Evolutionary conservation across 1,140 invertebrate genomes (phyloP), one percentile per base, ranked within the genome.

Genomic region (Leptinotarsa undecemlineata): DNA sequence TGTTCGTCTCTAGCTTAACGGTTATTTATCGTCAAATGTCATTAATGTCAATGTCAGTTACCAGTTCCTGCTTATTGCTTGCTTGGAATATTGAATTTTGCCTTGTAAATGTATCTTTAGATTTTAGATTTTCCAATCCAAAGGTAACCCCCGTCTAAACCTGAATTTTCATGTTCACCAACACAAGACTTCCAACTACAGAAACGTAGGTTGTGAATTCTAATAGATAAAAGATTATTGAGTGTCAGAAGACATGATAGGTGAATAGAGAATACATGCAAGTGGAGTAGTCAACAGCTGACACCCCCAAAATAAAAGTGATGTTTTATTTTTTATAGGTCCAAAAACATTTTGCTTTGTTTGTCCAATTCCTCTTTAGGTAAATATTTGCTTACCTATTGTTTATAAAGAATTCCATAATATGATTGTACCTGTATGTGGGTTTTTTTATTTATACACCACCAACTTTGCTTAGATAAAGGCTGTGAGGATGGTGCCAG

Each of bases 401-500:
- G 15, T 57, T 57, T 57, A 19, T 19, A 19, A 57, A 19, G 13
- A 57, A 57, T 57, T 15, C n/a, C 5, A 57, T 57, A 8, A 42
- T 42, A 42, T 11, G 33, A 8, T 42, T 42, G 0, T 42, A 11
- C 33, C 33, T 57, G 51, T 17, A 57, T 57, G 73, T 62, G 57
- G 64, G 48, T 73, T 48, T 67, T 21, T 51, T 74, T 74, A 19
- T 74, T 74, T 68, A 74, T 74, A 67, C 8, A 17, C 61, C 47
- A 26, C 8, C 47, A 74, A 60, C 33, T 42, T 42, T 67, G 71
- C 67, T 75, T 76, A 42, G 33, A 42, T 42, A 42, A 57, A 19
- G 51, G 51, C 15, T 57, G n/a, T 57, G 67, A 91, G 90, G 86
- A 94, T 94, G 93, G 92, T 92, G 89, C 92, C 93, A 78, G 87